Evolutionary conservation across 2,888 invertebrate genomes (phyloP).

Genomic region (Limnephilus auricula): DNA sequence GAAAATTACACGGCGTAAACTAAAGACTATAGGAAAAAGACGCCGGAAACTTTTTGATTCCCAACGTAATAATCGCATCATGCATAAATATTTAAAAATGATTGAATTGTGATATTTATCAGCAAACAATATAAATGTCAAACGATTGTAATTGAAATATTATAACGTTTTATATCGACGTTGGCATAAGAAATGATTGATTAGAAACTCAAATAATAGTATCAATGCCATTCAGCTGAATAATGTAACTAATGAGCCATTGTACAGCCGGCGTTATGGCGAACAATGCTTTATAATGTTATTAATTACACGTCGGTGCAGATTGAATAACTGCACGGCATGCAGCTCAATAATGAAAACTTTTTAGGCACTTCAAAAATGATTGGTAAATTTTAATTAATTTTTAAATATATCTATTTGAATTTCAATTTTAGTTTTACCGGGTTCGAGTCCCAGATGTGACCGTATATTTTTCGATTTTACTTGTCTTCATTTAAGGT

Average conservation of each 20-base stretch:
- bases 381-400: too few relatives aligned
- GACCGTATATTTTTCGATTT: too few relatives aligned
- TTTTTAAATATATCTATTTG: too few relatives aligned
- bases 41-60: neutral
- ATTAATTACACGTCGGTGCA: neutral
- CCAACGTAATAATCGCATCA: neutral
- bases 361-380: too few relatives aligned
- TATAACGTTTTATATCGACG: neutral
- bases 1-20: neutral
- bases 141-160: neutral
- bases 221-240: neutral
- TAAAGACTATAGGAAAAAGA: neutral
- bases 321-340: neutral
- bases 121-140: neutral
- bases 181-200: neutral
- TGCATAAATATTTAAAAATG: neutral
- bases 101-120: neutral
- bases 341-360: neutral
- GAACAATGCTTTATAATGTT: neutral
- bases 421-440: too few relatives aligned
- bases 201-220: neutral
- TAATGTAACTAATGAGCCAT: neutral
- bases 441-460: too few relatives aligned
- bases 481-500: too few relatives aligned
- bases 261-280: neutral